Base-by-base conservation (phyloP, 2,113 vertebrate species). In the Melanerpes formicivorus region DNA sequence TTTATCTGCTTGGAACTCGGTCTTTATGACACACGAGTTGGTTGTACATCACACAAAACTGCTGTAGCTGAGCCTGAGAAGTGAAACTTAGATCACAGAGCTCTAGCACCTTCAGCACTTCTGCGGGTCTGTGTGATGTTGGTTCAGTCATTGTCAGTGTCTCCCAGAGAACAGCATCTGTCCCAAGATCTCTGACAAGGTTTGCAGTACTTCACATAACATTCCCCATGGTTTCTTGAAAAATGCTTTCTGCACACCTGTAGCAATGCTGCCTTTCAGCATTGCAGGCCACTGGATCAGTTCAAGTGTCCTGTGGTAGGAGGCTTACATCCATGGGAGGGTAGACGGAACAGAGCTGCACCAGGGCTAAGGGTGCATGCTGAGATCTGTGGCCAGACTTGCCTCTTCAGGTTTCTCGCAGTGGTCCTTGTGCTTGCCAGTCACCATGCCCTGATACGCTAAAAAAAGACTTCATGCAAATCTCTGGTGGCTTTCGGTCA, bases 81-180 rank as follows among this genome's bases (percentile, higher is more conserved):
- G 48, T 6, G 52, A 83, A 42, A 52, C 80, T 86, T 0, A 0
- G 70, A 79, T 65, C n/a, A 22, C 32, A 10, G 73, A 56, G 22
- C 23, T 63, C 15, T 18, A 16, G 62, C 40, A 52, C 3, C 32
- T 52, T 25, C 29, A 26, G 55, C 50, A 44, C 1, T 62, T 69
- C 34, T 23, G 37, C 26, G 78, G 19, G 26, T n/a, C 6, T 42
- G 1, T 22, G 1, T 71, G 19, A 0, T 14, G 7, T 48, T 80
- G 50, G 26, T 30, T 44, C 67, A 7, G 34, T 22, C 6, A 1
- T 16, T 0, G 0, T 25, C 14, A 0, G 18, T 21, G 55, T 22
- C 76, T 88, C 40, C 29, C 44, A 46, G 32, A 46, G 73, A 73
- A 14, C 54, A 76, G 50, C 55, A 18, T 59, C 83, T 88, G 58